phyloP scores from a whole-genome alignment of 2,113 vertebrate species.

The Rhinoptilus africanus region DNA sequence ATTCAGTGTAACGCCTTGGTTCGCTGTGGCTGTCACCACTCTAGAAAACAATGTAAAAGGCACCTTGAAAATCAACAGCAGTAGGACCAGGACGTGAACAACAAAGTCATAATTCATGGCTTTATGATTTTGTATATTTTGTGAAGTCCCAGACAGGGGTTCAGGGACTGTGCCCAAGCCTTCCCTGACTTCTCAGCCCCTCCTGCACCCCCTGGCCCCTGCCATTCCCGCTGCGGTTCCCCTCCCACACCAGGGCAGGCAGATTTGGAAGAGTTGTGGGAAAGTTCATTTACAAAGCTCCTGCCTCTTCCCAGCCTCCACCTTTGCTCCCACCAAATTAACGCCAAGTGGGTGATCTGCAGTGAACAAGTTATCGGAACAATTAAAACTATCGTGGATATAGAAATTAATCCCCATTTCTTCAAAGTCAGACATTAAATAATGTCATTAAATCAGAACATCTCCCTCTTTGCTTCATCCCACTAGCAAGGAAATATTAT shows the following conservation, averaged over 20 bases:
- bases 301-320: not conserved
- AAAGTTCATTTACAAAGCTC: not conserved
- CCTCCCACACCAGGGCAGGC: too few relatives aligned
- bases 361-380: not conserved
- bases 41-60: constrained; percentile 1
- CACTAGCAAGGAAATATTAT: not conserved
- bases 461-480: not conserved
- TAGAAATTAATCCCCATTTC: not conserved
- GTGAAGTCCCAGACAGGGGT: not conserved
- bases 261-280: not conserved
- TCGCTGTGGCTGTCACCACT: not conserved
- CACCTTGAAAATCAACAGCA: constrained; percentile 12
- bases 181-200: not conserved
- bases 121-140: not conserved
- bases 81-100: not conserved
- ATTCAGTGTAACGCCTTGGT: not conserved
- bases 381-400: not conserved
- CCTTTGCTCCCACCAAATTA: not conserved
- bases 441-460: not conserved
- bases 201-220: too few relatives aligned
- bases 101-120: not conserved
- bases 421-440: not conserved
- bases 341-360: not conserved
- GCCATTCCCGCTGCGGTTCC: not conserved
- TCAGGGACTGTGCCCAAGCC: not conserved